phyloP scores from a whole-genome alignment of 2,797 vertebrate species.

The Alfaro cultratus region DNA sequence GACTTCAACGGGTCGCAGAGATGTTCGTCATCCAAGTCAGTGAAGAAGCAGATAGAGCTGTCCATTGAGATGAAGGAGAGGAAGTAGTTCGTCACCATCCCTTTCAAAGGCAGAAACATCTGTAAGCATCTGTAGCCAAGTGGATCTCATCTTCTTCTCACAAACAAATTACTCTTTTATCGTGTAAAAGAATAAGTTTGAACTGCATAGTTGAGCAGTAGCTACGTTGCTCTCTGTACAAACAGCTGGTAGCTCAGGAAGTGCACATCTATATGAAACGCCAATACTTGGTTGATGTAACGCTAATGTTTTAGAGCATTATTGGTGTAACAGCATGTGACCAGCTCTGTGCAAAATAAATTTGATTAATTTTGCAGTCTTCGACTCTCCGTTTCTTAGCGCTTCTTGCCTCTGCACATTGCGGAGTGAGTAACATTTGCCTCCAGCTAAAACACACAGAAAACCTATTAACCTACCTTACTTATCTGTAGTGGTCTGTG shows the following conservation, averaged over 20 bases:
- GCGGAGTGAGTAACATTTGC: background rate
- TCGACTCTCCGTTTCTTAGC: too few species aligned
- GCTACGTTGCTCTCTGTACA: background rate
- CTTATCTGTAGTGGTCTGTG: too few species aligned
- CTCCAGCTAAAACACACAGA: background rate
- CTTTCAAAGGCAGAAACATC: conserved; percentile 8
- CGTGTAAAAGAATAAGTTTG: background rate
- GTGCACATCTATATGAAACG: background rate
- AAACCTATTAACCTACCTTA: background rate
- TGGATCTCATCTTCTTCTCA: conserved; percentile 7
- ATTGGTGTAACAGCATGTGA: background rate
- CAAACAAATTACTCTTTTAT: background rate
- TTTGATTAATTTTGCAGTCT: background rate
- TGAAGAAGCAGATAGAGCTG: conserved; percentile 69
- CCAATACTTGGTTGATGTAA: background rate
- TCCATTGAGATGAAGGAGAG: conserved; percentile 66
- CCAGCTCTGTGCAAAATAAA: background rate
- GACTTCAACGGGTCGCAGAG: conserved; percentile 24
- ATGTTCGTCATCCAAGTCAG: conserved; percentile 25
- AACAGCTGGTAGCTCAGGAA: background rate
- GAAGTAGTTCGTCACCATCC: conserved; percentile 41
- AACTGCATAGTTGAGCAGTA: background rate
- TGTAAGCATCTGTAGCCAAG: conserved; percentile 17
- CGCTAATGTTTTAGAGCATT: background rate
- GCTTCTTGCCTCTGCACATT: background rate